These are phyloP conservation scores for Drosophila setifemur DNA, from an alignment of 1,140 invertebrate species.

Conservation along the genomic window DNA sequence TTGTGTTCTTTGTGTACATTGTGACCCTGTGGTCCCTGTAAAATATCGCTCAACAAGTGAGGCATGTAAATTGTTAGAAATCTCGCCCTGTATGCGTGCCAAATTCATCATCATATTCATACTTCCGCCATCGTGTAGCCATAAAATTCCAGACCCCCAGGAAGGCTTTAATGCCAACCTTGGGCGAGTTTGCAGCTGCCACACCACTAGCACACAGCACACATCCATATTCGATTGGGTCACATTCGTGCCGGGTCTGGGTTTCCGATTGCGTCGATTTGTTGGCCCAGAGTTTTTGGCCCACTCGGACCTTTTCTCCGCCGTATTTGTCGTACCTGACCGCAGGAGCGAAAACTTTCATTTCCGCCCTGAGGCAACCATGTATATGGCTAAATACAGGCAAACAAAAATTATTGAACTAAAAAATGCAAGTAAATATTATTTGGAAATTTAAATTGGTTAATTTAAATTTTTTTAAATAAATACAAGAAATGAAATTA, in stretches of 20 bases:
- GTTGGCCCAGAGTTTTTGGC: conserved; percentile 24
- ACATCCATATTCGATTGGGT: conserved; percentile 39
- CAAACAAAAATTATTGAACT: too few relatives aligned
- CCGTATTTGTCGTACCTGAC: conserved; percentile 42
- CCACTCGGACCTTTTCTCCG: conserved; percentile 16
- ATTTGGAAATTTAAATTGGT: too few relatives aligned
- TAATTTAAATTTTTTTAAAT: too few relatives aligned
- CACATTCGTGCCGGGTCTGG: conserved; percentile 17
- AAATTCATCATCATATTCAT: conserved; percentile 23
- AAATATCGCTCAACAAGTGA: conserved; percentile 29
- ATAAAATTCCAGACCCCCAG: background rate
- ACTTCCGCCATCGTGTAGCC: background rate
- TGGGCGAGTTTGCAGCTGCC: background rate
- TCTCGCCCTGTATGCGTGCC: background rate
- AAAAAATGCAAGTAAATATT: background rate
- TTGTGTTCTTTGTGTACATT: conserved; percentile 42
- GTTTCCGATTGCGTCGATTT: conserved; percentile 42
- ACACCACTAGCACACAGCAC: conserved; percentile 14
- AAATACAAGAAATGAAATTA: too few relatives aligned
- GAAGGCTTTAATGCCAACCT: conserved; percentile 9
- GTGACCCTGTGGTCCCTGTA: conserved; percentile 20
- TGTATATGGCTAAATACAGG: background rate
- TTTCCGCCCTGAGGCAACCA: conserved; percentile 14
- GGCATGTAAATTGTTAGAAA: conserved; percentile 4
- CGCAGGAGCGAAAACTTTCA: conserved; percentile 39